A percentile compares a stretch with the other conserved stretches of the same genome.
Evolutionary conservation across 2,113 vertebrate species (phyloP).

Genomic region (Chiloscyllium plagiosum): DNA sequence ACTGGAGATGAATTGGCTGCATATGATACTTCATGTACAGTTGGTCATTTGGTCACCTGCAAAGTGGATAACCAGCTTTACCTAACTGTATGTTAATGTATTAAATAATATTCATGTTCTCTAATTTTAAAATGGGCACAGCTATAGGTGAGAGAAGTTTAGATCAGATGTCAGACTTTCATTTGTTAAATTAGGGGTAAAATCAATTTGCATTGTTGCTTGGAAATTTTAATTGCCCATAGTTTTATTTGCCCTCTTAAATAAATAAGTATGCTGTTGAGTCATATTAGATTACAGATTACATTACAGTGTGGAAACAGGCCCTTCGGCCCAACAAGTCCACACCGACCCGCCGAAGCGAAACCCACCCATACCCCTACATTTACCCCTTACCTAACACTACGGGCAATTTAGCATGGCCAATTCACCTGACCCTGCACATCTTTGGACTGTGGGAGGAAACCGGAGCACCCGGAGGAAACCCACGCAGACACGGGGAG

Average conservation of each 20-base stretch:
- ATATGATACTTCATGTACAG: conserved; percentile 44
- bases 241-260: neutral
- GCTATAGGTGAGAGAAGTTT: neutral
- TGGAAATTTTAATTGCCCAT: neutral
- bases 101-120: neutral
- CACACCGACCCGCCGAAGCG: no score
- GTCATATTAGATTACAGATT: no score
- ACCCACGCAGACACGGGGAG: no score
- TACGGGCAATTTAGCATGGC: no score
- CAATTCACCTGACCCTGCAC: no score
- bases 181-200: neutral
- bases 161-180: neutral
- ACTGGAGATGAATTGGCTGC: conserved; percentile 51
- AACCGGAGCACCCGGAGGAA: no score
- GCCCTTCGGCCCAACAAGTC: no score
- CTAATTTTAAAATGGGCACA: neutral
- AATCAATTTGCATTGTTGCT: neutral
- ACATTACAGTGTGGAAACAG: no score
- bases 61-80: conserved; percentile 47
- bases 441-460: no score
- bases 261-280: neutral
- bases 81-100: conserved; percentile 50
- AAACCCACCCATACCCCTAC: no score
- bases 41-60: conserved; percentile 49
- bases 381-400: no score